phyloP scores from a whole-genome alignment of 2,888 invertebrate species.

The Phasia obesa region DNA sequence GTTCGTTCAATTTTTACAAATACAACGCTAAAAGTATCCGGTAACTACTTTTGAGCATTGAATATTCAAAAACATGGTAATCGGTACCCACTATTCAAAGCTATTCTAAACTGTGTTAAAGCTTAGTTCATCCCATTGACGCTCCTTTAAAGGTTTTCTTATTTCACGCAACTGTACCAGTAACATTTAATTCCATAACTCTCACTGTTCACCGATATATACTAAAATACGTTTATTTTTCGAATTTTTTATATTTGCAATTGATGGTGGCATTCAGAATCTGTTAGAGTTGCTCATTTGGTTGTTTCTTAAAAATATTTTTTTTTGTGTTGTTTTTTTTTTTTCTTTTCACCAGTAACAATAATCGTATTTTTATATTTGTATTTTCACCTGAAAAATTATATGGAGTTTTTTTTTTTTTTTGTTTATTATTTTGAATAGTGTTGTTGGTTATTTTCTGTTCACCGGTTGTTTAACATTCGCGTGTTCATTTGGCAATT shows the following conservation, averaged over 20 bases:
- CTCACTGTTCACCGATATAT: slow-evolving; percentile 8
- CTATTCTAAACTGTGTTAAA: too few species aligned
- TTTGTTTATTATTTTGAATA: slow-evolving; percentile 21
- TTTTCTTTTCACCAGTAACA: not conserved
- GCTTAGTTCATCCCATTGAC: too few species aligned
- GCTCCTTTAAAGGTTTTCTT: too few species aligned
- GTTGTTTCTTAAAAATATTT: too few species aligned
- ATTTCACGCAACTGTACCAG: too few species aligned
- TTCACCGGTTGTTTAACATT: slow-evolving; percentile 57
- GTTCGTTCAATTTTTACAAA: too few species aligned
- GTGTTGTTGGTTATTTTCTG: slow-evolving; percentile 15
- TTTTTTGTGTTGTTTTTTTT: slow-evolving; percentile 1
- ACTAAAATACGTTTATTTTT: not conserved
- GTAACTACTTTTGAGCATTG: too few species aligned
- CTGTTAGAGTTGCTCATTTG: slow-evolving; percentile 47
- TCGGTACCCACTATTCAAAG: too few species aligned
- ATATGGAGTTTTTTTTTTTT: slow-evolving; percentile 1
- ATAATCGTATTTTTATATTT: slow-evolving; percentile 19
- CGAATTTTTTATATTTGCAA: not conserved
- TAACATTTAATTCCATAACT: not conserved
- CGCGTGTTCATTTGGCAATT: slow-evolving; percentile 66
- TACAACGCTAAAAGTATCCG: too few species aligned
- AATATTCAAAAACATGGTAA: too few species aligned
- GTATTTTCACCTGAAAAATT: slow-evolving; percentile 24
- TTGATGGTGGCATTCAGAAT: slow-evolving; percentile 23